phyloP scores from a whole-genome alignment of 2,113 vertebrate genomes.

The Aix galericulata region DNA sequence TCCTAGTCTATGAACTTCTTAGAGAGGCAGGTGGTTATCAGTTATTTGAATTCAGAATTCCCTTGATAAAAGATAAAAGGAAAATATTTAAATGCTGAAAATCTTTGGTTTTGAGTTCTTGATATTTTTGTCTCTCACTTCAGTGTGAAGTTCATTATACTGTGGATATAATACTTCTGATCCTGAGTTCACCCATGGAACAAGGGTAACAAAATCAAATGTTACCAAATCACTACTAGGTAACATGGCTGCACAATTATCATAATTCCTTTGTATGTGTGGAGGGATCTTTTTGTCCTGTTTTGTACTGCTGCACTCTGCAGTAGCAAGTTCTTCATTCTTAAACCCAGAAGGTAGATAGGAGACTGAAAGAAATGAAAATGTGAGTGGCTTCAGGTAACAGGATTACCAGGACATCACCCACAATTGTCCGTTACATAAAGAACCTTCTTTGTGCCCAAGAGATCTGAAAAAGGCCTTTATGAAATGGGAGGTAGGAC shows the following conservation, averaged over 20 bases:
- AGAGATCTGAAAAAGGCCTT: neutral
- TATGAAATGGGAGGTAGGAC: neutral
- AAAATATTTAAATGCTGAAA: neutral
- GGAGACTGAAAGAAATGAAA: neutral
- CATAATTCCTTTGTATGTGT: neutral
- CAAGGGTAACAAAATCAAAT: neutral
- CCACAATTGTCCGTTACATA: neutral
- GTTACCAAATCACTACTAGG: neutral
- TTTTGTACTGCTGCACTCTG: neutral
- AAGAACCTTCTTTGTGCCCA: neutral
- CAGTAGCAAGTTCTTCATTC: neutral
- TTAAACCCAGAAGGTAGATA: neutral
- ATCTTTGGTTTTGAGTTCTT: neutral
- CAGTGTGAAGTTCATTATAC: neutral
- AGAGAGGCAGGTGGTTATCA: neutral
- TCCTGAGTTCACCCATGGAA: fast-evolving
- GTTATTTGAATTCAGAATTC: neutral
- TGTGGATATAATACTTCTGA: fast-evolving
- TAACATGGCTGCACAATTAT: neutral
- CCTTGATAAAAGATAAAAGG: neutral
- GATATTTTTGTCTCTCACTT: neutral
- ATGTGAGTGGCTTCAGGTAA: neutral
- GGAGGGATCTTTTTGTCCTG: neutral
- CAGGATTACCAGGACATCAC: neutral
- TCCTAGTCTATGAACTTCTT: neutral